A percentile compares a stretch with the other conserved stretches of the same genome.
phyloP scores from a whole-genome alignment of 2,888 invertebrate genomes.

The Liopterus haemorrhoidalis region DNA sequence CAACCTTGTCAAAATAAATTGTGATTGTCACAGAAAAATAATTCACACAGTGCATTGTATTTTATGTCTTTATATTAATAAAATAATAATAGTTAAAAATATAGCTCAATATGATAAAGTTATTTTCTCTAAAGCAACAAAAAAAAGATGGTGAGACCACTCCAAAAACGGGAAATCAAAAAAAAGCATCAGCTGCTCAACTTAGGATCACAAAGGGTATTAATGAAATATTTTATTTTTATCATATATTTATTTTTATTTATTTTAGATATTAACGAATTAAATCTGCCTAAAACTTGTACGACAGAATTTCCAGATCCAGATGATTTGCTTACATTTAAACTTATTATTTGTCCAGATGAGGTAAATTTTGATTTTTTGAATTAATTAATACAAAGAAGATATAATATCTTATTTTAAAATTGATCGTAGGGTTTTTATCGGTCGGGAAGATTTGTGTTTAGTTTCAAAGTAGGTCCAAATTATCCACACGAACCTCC shows the following conservation, averaged over 20 bases:
- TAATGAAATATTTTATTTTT: conserved; percentile 3
- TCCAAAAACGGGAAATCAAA: conserved; percentile 69
- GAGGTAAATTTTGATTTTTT: conserved; percentile 55
- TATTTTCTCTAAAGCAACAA: conserved; percentile 97
- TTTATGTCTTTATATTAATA: conserved; percentile 21
- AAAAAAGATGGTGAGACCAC: conserved; percentile 93
- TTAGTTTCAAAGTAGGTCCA: conserved; percentile 96
- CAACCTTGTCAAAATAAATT: conserved; percentile 25
- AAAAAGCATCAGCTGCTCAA: conserved; percentile 95
- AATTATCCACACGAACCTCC: conserved; percentile 98
- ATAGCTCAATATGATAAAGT: conserved; percentile 93
- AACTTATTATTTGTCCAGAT: conserved; percentile 92
- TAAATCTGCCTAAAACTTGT: conserved; percentile 95
- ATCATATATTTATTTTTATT: conserved; percentile 14
- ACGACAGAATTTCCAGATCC: conserved; percentile 93
- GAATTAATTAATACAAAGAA: background rate
- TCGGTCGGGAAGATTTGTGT: conserved; percentile 86
- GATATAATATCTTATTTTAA: conserved; percentile 1
- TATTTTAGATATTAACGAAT: conserved; percentile 85
- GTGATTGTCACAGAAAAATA: conserved; percentile 23
- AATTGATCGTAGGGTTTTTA: conserved; percentile 71
- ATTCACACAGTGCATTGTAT: conserved; percentile 21
- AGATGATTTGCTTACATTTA: conserved; percentile 93
- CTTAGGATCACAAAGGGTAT: conserved; percentile 95
- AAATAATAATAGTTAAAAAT: conserved; percentile 23